Evolutionary conservation across 2,888 invertebrate species (phyloP).

Genomic region (Chymomyza amoena): DNA sequence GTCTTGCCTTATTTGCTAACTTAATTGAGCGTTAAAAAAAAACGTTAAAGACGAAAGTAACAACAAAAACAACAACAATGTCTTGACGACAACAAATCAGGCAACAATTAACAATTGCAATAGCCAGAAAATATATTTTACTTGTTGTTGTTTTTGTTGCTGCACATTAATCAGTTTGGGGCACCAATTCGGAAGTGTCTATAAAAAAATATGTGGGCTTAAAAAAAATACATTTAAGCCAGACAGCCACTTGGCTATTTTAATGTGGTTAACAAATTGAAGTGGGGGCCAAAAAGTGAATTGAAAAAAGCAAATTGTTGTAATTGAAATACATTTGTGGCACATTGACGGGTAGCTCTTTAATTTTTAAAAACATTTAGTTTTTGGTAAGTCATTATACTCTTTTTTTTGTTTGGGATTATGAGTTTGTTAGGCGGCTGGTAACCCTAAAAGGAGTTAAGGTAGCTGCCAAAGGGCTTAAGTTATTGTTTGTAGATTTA

Average conservation of each 20-base stretch:
- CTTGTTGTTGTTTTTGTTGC: slow-evolving; percentile 5
- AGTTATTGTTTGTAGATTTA: no score
- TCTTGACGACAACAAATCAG: background rate
- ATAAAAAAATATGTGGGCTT: slow-evolving; percentile 15
- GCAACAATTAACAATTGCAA: slow-evolving; percentile 37
- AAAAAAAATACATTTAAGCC: background rate
- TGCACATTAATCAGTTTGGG: slow-evolving; percentile 39
- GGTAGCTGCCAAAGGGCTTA: no score
- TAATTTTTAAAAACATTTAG: background rate
- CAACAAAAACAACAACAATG: slow-evolving; percentile 8
- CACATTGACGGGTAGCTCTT: background rate
- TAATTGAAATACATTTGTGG: background rate
- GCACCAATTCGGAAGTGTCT: slow-evolving; percentile 38
- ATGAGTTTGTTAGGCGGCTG: no score
- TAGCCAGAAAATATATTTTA: background rate
- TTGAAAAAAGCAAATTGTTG: background rate
- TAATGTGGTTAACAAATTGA: background rate
- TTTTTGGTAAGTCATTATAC: background rate
- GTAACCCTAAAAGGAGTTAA: no score
- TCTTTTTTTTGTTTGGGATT: background rate
- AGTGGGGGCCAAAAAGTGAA: background rate
- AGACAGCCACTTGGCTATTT: background rate
- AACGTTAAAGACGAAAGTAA: slow-evolving; percentile 35
- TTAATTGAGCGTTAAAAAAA: slow-evolving; percentile 49
- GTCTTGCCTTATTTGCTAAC: slow-evolving; percentile 15